phyloP scores from a whole-genome alignment of 2,888 invertebrate species.

The Ophion obscuratus region DNA sequence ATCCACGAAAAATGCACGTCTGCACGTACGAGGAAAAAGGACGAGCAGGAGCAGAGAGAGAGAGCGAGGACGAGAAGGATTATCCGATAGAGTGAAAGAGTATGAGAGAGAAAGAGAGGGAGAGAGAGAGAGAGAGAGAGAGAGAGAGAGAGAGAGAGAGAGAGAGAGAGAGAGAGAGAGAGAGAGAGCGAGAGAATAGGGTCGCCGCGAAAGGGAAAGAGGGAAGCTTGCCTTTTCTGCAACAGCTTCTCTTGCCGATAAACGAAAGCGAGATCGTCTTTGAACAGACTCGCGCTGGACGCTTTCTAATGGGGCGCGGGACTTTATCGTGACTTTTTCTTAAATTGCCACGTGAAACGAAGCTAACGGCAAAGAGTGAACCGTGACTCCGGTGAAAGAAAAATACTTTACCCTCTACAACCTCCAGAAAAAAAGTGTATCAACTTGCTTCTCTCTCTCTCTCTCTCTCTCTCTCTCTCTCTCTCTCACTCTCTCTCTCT shows the following conservation, averaged over 20 bases:
- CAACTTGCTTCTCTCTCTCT: not conserved
- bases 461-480: not conserved
- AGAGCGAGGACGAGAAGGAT: not conserved
- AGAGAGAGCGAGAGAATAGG: too few relatives aligned
- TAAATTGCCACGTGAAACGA: constrained; percentile 55
- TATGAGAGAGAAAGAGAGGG: too few relatives aligned
- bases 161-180: too few relatives aligned
- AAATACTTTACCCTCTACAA: constrained; percentile 20
- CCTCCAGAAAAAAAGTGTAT: constrained; percentile 8
- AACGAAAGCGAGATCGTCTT: constrained; percentile 45
- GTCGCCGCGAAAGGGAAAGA: not conserved
- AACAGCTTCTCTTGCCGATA: constrained; percentile 46
- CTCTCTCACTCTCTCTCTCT: too few relatives aligned
- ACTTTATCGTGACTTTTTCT: constrained; percentile 52
- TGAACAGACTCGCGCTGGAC: constrained; percentile 44
- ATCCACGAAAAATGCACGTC: constrained; percentile 30
- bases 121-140: too few relatives aligned
- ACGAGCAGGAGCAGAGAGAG: not conserved
- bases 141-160: too few relatives aligned
- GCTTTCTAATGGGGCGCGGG: constrained; percentile 48
- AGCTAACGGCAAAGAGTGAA: constrained; percentile 40
- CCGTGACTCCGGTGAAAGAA: constrained; percentile 19
- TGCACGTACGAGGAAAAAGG: constrained; percentile 21
- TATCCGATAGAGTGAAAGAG: too few relatives aligned
- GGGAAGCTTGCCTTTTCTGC: constrained; percentile 34